Evolutionary conservation across 2,797 vertebrate species (phyloP).

Genomic region (Dermochelys coriacea): DNA sequence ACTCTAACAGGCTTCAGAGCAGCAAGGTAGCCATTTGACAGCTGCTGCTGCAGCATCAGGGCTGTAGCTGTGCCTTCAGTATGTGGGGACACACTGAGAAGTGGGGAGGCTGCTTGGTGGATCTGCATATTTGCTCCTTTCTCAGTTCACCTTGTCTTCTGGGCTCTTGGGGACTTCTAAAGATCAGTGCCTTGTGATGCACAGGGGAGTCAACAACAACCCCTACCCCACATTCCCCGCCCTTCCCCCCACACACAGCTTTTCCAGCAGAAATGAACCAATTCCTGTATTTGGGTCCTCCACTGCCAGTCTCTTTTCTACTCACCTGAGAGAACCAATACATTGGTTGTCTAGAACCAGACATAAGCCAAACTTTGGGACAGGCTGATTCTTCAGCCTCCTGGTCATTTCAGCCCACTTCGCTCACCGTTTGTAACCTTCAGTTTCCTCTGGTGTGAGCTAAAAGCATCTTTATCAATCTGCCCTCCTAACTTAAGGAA

Average conservation of each 20-base stretch:
- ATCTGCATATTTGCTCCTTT: not conserved
- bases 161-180: not conserved
- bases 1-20: not conserved
- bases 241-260: not conserved
- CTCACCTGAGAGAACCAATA: rapidly evolving
- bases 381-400: not conserved
- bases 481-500: conserved; percentile 6
- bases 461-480: not conserved
- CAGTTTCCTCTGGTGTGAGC: conserved; percentile 21
- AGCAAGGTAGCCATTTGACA: not conserved
- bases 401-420: not conserved
- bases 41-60: not conserved
- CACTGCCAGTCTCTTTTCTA: not conserved
- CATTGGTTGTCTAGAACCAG: conserved; percentile 17
- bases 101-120: not conserved
- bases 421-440: conserved; percentile 30
- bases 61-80: not conserved
- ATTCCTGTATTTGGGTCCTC: not conserved
- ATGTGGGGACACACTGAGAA: not conserved
- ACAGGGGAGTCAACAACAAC: not conserved
- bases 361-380: not conserved
- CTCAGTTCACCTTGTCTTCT: not conserved
- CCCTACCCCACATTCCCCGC: not conserved
- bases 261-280: rapidly evolving
- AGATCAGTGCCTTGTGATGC: rapidly evolving